Percentiles rank a stretch among this genome's conserved stretches.
Evolutionary conservation across 2,888 invertebrate species (phyloP).

Genomic region (Diploptera punctata): DNA sequence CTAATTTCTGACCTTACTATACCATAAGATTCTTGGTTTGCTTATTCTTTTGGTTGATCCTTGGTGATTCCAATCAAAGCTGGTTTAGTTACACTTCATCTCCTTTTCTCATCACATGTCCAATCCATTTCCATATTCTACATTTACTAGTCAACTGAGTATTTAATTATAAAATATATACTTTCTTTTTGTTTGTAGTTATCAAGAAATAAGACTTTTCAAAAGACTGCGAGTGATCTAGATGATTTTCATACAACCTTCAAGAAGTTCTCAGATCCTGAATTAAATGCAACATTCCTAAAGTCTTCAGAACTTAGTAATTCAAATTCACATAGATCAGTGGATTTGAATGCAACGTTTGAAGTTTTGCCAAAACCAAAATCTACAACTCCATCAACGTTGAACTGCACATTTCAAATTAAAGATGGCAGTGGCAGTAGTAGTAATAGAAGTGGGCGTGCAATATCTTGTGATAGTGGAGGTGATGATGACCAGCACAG

Average conservation of each 20-base stretch:
- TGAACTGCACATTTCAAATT: slow-evolving; percentile 33
- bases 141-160: too few relatives aligned
- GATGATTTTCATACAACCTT: not conserved
- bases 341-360: slow-evolving; percentile 24
- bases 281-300: slow-evolving; percentile 28
- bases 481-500: slow-evolving; percentile 42
- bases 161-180: too few relatives aligned
- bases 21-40: too few relatives aligned
- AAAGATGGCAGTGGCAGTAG: slow-evolving; percentile 4
- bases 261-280: slow-evolving; percentile 10
- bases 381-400: slow-evolving; percentile 19
- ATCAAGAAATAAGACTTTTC: not conserved
- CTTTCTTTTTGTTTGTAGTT: not conserved
- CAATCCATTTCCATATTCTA: too few relatives aligned
- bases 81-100: too few relatives aligned
- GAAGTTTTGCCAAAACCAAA: slow-evolving; percentile 4
- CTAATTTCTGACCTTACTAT: too few relatives aligned
- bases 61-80: too few relatives aligned
- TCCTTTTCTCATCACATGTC: too few relatives aligned
- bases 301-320: slow-evolving; percentile 14
- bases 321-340: not conserved
- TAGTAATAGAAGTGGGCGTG: slow-evolving; percentile 21
- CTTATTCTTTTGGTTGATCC: too few relatives aligned
- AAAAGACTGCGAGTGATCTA: slow-evolving; percentile 1
- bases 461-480: slow-evolving; percentile 37